Evolutionary conservation across 2,113 vertebrate genomes (phyloP).

Genomic region (Haemorhous mexicanus): DNA sequence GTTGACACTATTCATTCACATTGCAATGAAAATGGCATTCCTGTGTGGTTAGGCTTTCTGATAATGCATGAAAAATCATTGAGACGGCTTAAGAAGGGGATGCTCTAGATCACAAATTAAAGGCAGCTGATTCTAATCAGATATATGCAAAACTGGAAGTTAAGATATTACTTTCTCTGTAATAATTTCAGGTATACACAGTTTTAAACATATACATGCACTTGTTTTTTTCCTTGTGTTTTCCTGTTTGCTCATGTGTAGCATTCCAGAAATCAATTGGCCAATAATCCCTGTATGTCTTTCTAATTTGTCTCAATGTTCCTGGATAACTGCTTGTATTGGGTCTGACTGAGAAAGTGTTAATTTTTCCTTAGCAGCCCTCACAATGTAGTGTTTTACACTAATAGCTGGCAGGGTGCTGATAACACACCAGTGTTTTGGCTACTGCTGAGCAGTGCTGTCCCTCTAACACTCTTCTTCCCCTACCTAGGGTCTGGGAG

Average conservation of each 20-base stretch:
- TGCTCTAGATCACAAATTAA: background rate
- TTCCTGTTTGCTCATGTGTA: background rate
- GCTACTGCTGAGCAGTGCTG: background rate
- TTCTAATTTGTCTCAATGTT: background rate
- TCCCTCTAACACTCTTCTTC: too few species aligned
- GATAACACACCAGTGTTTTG: background rate
- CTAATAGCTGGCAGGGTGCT: too few species aligned
- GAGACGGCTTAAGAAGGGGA: background rate
- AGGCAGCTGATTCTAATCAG: background rate
- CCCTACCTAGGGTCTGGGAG: too few species aligned
- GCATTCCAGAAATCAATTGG: background rate
- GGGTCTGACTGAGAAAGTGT: background rate
- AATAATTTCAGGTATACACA: background rate
- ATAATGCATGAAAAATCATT: background rate
- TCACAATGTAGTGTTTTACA: background rate
- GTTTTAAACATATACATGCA: background rate
- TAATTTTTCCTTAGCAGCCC: background rate
- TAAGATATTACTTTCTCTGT: background rate
- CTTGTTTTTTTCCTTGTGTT: background rate
- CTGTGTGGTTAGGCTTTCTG: background rate
- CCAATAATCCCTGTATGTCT: background rate
- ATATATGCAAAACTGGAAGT: background rate
- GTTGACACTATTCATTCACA: background rate
- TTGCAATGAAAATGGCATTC: background rate
- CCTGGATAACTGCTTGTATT: background rate